Evolutionary conservation across 2,888 invertebrate species (phyloP), one percentile per base, ranked within the genome.

Genomic region (Monochamus alternatus): DNA sequence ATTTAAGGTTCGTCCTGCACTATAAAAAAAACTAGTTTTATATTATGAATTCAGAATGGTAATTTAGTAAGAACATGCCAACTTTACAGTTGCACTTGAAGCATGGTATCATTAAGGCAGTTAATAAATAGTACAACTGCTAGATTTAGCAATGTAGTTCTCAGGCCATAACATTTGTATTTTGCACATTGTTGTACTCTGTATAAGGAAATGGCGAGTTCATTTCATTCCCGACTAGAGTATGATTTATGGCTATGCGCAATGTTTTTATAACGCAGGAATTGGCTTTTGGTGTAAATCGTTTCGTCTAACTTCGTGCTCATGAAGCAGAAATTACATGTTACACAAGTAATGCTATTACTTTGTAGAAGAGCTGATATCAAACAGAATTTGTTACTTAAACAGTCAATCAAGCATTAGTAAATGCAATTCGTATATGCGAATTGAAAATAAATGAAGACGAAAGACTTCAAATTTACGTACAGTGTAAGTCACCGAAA

Each of bases 121-220:
- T 12, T 47, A 9, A 47, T 12, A 12, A 47, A 12, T 47, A 3
- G 47, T 47, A 47, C 9, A 12, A 3, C 9, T 47, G 47, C 47
- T 47, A 47, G 47, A 47, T 47, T 63, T 63, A 43, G 62, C 43
- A 43, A 63, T 43, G 43, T 63, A 63, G 38, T 43, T 43, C 38
- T 43, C 43, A n/a, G n/a, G 43, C n/a, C 14, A 59, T 38, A 32
- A 38, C 43, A 43, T 62, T 62, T 38, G 38, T n/a, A n/a, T 62
- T 67, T 67, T 58, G 55, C 67, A 64, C 64, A 43, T 64, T 64
- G 64, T 62, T 62, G 62, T 31, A 62, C 32, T 10, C 30, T 7
- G 62, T 64, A 64, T 43, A 64, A 64, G 64, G 66, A 52, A 66
- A 52, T 32, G 12, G 66, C 52, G 32, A 31, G 51, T 66, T 66